Evolutionary conservation across 2,797 vertebrate genomes (phyloP), one percentile per base, ranked within the genome.

Genomic region (Setipinna tenuifilis): DNA sequence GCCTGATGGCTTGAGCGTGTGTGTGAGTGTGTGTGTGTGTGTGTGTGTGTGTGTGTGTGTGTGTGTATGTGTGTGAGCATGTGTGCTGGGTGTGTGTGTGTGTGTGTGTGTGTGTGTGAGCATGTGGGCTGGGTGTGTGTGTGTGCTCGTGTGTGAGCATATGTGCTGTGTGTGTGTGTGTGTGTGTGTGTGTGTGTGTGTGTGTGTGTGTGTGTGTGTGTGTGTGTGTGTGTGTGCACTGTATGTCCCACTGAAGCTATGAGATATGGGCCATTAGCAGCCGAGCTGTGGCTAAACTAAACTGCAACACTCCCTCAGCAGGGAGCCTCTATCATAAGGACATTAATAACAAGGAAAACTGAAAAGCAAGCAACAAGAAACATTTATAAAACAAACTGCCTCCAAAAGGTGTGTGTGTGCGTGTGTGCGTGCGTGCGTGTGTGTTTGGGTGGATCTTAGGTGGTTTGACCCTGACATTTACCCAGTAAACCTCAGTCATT

Each of bases 401-500:
- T 31, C 28, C 68, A 35, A 75, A 6, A 12, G 23, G 12, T 71
- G 65, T 71, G 65, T 75, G 68, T 75, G 31, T 75, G 68, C 25
- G 62, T 68, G 62, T 68, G 25, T 31, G 62, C 31, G 23, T 68
- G 25, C 31, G 25, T 68, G 62, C 31, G 62, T 61, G 58, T 61
- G 58, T 61, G 31, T 50, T 23, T 25, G 0, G n/a, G 48, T 35
- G 81, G 23, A 82, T 83, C 35, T 81, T 86, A 87, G 80, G 86
- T 86, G 88, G 85, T 86, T 84, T 88, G 91, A 91, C 90, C 88
- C 88, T 62, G 84, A 89, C 90, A 86, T 84, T 87, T 90, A 35
- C 75, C 85, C 87, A 80, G 81, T 91, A 92, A 94, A 92, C 87
- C 58, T 35, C 88, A 68, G 87, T 87, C 35, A 84, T 92, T 91